These are phyloP conservation scores for Patella vulgata DNA, from an alignment of 1,140 invertebrate species.

Conservation along the genomic window DNA sequence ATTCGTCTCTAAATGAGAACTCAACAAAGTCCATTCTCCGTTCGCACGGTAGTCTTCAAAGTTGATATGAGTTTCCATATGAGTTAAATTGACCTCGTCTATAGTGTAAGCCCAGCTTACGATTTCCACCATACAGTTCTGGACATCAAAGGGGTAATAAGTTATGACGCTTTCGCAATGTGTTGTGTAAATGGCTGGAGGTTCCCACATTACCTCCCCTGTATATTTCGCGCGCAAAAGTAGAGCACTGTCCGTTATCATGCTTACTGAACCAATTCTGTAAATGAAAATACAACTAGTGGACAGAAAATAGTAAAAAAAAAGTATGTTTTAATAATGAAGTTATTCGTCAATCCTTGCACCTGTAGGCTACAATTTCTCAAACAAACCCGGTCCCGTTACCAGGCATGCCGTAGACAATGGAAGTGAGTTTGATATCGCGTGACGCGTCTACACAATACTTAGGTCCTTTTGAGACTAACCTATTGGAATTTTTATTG, in stretches of 20 bases:
- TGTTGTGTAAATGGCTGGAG: constrained; percentile 95
- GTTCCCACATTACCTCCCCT: constrained; percentile 96
- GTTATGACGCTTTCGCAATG: constrained; percentile 83
- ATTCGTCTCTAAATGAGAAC: constrained; percentile 1
- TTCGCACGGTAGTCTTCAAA: constrained; percentile 20
- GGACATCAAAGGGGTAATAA: constrained; percentile 82
- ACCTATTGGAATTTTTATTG: no score
- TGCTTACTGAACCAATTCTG: constrained; percentile 20
- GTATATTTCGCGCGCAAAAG: constrained; percentile 68
- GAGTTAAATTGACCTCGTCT: constrained; percentile 8
- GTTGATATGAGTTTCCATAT: constrained; percentile 1
- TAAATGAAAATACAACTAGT: no score
- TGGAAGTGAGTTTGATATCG: no score
- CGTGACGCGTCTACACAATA: no score
- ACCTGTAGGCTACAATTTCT: no score
- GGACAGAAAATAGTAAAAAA: no score
- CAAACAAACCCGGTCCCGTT: no score
- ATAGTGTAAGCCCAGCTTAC: constrained; percentile 90
- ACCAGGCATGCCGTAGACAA: no score
- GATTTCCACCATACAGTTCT: constrained; percentile 96
- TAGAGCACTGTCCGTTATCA: constrained; percentile 18
- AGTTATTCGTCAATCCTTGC: no score
- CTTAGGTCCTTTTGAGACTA: no score
- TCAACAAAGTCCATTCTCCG: constrained; percentile 30
- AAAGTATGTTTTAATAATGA: no score